phyloP scores from a whole-genome alignment of 2,888 invertebrate species.

The Ornithoptera alexandrae region DNA sequence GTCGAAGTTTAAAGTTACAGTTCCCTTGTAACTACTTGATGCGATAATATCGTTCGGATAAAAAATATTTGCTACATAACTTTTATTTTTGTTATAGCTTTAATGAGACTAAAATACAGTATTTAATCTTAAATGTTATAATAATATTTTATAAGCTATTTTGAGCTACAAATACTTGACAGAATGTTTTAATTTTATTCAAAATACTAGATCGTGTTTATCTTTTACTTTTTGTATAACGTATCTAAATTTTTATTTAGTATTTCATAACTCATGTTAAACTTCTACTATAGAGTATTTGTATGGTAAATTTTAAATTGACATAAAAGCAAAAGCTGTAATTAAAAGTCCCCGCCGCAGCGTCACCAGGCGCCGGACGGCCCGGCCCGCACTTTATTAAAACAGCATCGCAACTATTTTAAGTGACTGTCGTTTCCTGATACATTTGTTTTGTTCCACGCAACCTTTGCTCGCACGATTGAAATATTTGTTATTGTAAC shows the following conservation, averaged over 20 bases:
- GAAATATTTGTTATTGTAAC: slow-evolving; percentile 13
- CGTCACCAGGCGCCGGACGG: slow-evolving; percentile 17
- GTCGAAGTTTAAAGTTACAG: slow-evolving; percentile 3
- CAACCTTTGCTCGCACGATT: slow-evolving; percentile 9
- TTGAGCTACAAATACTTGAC: too few species aligned
- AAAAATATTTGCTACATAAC: too few species aligned
- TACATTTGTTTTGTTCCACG: slow-evolving; percentile 32
- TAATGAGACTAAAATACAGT: too few species aligned
- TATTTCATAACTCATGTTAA: too few species aligned
- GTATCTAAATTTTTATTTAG: too few species aligned
- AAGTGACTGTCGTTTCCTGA: slow-evolving; percentile 51
- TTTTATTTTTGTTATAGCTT: too few species aligned
- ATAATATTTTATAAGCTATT: too few species aligned
- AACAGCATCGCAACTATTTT: slow-evolving; percentile 50
- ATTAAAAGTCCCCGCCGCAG: slow-evolving; percentile 2
- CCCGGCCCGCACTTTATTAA: slow-evolving; percentile 38
- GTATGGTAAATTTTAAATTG: not conserved
- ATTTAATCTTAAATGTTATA: too few species aligned
- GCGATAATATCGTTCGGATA: slow-evolving; percentile 6
- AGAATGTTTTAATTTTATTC: too few species aligned
- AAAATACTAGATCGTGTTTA: too few species aligned
- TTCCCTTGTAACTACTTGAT: not conserved
- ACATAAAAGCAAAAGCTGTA: not conserved
- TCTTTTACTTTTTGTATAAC: too few species aligned
- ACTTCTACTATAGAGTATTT: too few species aligned